phyloP scores from a whole-genome alignment of 2,113 vertebrate species.

The Semnornis frantzii region DNA sequence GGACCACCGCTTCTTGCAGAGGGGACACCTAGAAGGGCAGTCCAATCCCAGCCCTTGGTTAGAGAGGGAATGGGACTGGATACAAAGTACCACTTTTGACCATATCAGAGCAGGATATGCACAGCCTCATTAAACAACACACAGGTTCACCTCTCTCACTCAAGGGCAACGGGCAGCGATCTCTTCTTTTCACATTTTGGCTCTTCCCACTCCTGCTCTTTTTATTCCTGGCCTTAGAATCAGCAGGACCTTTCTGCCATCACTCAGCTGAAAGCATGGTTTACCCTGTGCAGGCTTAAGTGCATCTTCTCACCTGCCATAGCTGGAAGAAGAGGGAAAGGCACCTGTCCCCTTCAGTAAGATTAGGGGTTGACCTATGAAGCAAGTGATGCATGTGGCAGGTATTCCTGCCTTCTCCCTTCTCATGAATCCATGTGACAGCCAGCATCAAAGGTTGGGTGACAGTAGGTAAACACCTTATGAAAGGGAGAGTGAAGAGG shows the following conservation, averaged over 20 bases:
- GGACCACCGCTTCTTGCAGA: background rate
- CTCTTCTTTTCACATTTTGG: background rate
- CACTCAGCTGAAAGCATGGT: background rate
- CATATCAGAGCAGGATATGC: background rate
- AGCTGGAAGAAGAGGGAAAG: background rate
- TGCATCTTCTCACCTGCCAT: background rate
- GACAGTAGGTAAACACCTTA: background rate
- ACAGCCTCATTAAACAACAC: rapidly evolving
- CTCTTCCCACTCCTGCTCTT: background rate
- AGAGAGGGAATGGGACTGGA: background rate
- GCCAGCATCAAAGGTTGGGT: background rate
- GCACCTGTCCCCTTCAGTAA: rapidly evolving
- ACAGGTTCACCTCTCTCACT: background rate
- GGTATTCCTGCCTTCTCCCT: background rate
- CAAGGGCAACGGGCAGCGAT: background rate
- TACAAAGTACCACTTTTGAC: background rate
- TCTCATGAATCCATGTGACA: background rate
- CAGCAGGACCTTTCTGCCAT: background rate
- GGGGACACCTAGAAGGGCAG: background rate
- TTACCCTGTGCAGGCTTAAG: rapidly evolving
- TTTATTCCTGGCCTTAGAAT: background rate
- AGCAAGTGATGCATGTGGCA: background rate
- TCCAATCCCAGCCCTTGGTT: background rate
- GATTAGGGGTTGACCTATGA: background rate
- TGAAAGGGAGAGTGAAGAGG: background rate